Evolutionary conservation across 2,888 invertebrate species (phyloP).

Genomic region (Agrotis exclamationis): DNA sequence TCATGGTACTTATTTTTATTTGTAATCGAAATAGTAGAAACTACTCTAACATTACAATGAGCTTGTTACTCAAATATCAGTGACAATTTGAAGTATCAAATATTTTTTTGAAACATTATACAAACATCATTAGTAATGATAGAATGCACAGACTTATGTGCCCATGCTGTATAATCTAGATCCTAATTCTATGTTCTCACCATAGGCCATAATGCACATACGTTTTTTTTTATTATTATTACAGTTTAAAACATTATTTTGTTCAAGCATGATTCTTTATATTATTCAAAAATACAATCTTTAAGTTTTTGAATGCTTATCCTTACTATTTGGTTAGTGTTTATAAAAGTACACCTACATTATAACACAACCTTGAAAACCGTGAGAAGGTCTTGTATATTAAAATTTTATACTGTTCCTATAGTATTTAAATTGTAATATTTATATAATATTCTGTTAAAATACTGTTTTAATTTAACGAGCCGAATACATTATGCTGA

Average conservation of each 20-base stretch:
- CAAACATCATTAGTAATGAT: not conserved
- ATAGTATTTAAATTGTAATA: slow-evolving; percentile 23
- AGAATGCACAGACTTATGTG: not conserved
- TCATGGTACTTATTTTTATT: slow-evolving; percentile 1
- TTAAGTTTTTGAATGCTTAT: slow-evolving; percentile 31
- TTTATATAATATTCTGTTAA: slow-evolving; percentile 20
- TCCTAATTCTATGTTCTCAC: not conserved
- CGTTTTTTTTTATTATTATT: slow-evolving; percentile 7
- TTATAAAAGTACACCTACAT: slow-evolving; percentile 61
- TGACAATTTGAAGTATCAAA: not conserved
- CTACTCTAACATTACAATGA: not conserved
- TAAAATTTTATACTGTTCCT: slow-evolving; percentile 44
- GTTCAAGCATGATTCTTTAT: slow-evolving; percentile 20
- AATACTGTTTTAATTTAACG: slow-evolving; percentile 22
- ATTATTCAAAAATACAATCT: slow-evolving; percentile 32
- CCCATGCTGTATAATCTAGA: no score
- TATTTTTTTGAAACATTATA: slow-evolving; percentile 11
- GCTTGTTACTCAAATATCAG: not conserved
- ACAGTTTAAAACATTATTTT: slow-evolving; percentile 11
- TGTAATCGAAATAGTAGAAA: slow-evolving; percentile 7
- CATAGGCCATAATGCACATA: not conserved
- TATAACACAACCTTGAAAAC: slow-evolving; percentile 75
- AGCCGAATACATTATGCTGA: slow-evolving; percentile 2
- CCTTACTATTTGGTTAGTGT: slow-evolving; percentile 42
- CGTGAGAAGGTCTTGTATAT: slow-evolving; percentile 67